Evolutionary conservation across 2,888 invertebrate species (phyloP), one percentile per base, ranked within the genome.

Genomic region (Trachelus troglodyta): DNA sequence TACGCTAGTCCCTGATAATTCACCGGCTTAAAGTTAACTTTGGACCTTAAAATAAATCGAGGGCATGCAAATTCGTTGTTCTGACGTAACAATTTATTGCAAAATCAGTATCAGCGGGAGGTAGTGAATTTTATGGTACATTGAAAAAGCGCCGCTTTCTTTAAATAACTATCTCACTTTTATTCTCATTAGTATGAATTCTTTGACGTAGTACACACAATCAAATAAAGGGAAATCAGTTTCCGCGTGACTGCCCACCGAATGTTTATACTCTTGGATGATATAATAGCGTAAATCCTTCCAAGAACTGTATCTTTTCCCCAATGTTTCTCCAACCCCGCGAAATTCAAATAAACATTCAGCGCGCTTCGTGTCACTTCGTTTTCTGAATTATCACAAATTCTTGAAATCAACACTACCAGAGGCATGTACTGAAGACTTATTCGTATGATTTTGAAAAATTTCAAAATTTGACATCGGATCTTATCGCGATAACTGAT

Each of bases 1-100:
- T 78, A 78, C 68, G 23, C 56, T 56, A 56, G 56, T 56, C 56
- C 9, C 56, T 56, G 56, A 56, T 56, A 56, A 56, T 56, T 56
- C 23, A 9, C 56, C 23, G 23, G 9, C 15, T 23, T 56, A 56
- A 56, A 56, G 23, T 56, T 56, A 23, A 56, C 23, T 56, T 56
- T 56, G 56, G 9, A 56, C 23, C 23, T 4, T 9, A 23, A 56
- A 56, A 23, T 23, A 56, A 15, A 23, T 56, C 56, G 23, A 56
- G 6, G 23, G 2, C 56, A 23, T 56, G 56, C 9, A 56, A 56
- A 56, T 56, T 56, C 23, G 1, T 56, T 23, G 23, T 56, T 56
- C 23, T 9, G 56, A 15, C 23, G 56, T 9, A 23, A 23, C 23
- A 56, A 56, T 56, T 23, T 56, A 56, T 56, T 56, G 56, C 23